Percentiles rank a stretch among this genome's conserved stretches.
phyloP scores from a whole-genome alignment of 2,113 vertebrate genomes.

The Neopipo cinnamomea region DNA sequence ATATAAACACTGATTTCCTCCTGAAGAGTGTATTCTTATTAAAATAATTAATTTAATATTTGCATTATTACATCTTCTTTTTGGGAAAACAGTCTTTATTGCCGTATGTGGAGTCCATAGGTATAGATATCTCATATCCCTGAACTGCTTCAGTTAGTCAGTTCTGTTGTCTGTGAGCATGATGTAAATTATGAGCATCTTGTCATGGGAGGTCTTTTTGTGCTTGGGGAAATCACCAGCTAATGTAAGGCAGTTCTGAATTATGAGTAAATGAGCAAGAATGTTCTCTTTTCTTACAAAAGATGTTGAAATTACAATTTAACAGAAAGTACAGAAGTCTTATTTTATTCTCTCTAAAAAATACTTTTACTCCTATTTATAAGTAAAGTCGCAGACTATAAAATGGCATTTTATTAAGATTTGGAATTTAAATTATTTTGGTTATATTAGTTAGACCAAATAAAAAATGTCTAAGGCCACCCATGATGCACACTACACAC shows the following conservation, averaged over 20 bases:
- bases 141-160: not conserved
- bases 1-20: not conserved
- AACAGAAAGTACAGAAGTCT: not conserved
- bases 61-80: not conserved
- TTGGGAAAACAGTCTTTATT: not conserved
- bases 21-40: not conserved
- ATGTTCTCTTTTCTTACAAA: not conserved
- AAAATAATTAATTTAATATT: not conserved
- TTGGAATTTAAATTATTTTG: not conserved
- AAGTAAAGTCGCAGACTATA: not conserved
- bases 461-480: not conserved
- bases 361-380: not conserved
- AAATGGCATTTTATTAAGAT: not conserved
- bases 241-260: not conserved
- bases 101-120: not conserved
- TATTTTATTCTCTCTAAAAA: not conserved
- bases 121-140: not conserved
- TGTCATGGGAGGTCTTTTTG: not conserved
- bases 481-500: rapidly evolving
- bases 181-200: not conserved
- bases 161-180: not conserved
- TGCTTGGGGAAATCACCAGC: not conserved
- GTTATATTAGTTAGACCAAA: not conserved
- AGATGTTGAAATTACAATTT: not conserved
- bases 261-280: not conserved